These are phyloP conservation scores for Pangasius macronema DNA, from an alignment of 2,797 vertebrate genomes.

Conservation along the genomic window DNA sequence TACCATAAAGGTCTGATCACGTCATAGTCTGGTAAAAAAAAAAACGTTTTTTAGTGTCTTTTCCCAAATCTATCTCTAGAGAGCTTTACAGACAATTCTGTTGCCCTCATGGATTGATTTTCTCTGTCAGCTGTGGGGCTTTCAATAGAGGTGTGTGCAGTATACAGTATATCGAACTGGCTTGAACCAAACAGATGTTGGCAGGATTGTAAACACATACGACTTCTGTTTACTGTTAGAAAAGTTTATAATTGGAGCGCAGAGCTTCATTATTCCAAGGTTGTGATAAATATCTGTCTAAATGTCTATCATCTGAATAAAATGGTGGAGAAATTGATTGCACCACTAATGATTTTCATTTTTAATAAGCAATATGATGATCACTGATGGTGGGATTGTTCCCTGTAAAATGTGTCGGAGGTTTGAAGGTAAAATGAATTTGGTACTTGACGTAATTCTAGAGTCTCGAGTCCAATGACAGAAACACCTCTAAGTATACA, in stretches of 20 bases:
- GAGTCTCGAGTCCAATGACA: too few species aligned
- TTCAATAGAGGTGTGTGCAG: background rate
- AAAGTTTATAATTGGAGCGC: slow-evolving; percentile 1
- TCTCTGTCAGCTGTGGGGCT: background rate
- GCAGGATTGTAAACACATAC: background rate
- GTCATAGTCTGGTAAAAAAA: too few species aligned
- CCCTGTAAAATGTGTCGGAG: background rate
- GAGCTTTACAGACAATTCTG: background rate
- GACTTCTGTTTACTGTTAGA: background rate
- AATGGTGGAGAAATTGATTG: background rate
- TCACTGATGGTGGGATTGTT: slow-evolving; percentile 13
- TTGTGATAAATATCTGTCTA: background rate
- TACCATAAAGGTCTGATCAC: background rate
- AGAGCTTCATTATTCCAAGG: slow-evolving; percentile 3
- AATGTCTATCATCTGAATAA: background rate
- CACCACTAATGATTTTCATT: background rate
- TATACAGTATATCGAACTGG: background rate
- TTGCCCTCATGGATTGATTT: background rate
- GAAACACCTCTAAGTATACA: too few species aligned
- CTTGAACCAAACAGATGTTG: slow-evolving; percentile 13
- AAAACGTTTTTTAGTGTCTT: background rate
- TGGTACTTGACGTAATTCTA: too few species aligned
- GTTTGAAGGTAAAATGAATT: background rate
- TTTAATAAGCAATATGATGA: background rate
- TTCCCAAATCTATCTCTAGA: background rate